A percentile compares a stretch with the other conserved stretches of the same genome.
phyloP scores from a whole-genome alignment of 2,888 invertebrate genomes.

The Sthenelais limicola region DNA sequence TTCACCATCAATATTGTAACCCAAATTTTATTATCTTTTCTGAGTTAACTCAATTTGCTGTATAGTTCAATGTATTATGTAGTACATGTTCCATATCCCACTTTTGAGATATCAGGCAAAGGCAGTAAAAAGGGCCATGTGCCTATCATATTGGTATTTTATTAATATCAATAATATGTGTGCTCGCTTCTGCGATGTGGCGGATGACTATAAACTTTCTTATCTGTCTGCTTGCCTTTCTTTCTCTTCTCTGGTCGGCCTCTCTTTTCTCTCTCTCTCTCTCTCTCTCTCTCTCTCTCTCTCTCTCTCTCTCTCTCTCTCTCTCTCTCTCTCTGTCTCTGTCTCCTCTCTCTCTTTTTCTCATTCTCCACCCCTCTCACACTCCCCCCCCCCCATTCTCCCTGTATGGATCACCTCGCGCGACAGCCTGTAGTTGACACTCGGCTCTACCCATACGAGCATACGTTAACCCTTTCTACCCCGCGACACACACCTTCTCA shows the following conservation, averaged over 20 bases:
- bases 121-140: too few relatives aligned
- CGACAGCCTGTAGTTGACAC: neutral
- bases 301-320: slow-evolving; percentile 2
- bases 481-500: neutral
- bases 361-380: neutral
- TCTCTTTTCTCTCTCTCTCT: neutral
- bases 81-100: too few relatives aligned
- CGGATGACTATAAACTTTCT: too few relatives aligned
- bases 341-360: neutral
- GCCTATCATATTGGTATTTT: too few relatives aligned
- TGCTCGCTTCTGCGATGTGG: too few relatives aligned
- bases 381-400: slow-evolving; percentile 3
- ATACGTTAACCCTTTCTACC: neutral
- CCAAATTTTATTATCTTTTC: too few relatives aligned
- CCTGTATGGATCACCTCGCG: neutral
- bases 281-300: neutral
- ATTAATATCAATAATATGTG: too few relatives aligned
- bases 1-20: too few relatives aligned
- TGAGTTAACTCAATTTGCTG: too few relatives aligned
- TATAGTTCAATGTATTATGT: too few relatives aligned
- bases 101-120: too few relatives aligned
- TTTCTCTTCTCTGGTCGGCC: neutral
- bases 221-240: neutral
- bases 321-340: neutral
- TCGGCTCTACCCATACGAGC: neutral